Base-by-base conservation (phyloP, 2,888 invertebrate species). In the Drosophila engyochracea region DNA sequence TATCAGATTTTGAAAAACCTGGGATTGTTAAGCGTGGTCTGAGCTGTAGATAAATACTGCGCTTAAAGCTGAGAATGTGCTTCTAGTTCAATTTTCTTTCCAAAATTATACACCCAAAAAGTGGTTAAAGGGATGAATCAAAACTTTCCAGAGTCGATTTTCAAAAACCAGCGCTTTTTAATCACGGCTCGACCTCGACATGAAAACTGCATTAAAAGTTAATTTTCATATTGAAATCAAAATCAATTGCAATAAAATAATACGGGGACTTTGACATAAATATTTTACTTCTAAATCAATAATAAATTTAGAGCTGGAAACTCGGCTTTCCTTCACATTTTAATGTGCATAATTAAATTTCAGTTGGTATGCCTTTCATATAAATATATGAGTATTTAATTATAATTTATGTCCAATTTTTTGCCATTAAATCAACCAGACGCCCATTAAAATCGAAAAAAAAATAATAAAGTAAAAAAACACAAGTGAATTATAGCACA, bases 341-440 rank as follows among this genome's bases (percentile, higher is more conserved):
- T 25, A 47, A 47, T 47, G 25, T 25, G 25, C 16, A 47, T 47
- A 25, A 47, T 47, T 28, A 47, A 16, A 25, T 47, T 9, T 16
- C 16, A 47, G 4, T 28, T 47, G 25, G 25, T 16, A 22, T 47
- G 7, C 25, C 16, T 16, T 16, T 9, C 25, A 16, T 9, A 16
- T 0, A 47, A 9, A 16, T 47, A 25, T 16, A 47, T 47, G 25
- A 16, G 16, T 25, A 16, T 47, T 47, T 47, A 72, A 69, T 70
- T 72, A 37, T 66, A 64, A 76, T 79, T 79, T 79, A 79, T 65
- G 57, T 39, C 51, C 61, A 55, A 33, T 31, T 69, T 70, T 51
- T 68, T 63, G 63, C 66, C 14, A 80, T 71, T 68, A 76, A 79
- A 68, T 73, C 69, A 55, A 71, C 55, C 63, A 35, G 60, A 53